Evolutionary conservation across 2,113 vertebrate species (phyloP).

Genomic region (Cephalopterus ornatus): DNA sequence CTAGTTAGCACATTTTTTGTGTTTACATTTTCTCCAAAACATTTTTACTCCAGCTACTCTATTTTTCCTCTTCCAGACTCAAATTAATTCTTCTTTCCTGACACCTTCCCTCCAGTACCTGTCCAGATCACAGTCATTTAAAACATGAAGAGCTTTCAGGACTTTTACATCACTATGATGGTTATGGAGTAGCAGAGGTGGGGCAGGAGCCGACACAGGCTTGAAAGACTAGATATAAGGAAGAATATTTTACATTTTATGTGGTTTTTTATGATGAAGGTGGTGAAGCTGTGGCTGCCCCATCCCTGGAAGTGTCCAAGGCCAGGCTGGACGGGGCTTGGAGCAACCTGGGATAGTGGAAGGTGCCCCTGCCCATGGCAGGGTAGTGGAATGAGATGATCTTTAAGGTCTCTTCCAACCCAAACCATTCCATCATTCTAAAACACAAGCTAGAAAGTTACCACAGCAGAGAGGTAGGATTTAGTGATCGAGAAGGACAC

Average conservation of each 20-base stretch:
- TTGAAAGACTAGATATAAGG: background rate
- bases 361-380: background rate
- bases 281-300: background rate
- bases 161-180: background rate
- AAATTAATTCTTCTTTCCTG: background rate
- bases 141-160: background rate
- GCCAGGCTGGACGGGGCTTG: rapidly evolving
- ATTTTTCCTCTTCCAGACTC: background rate
- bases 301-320: background rate
- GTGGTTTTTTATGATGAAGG: background rate
- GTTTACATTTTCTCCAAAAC: background rate
- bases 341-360: background rate
- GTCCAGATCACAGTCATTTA: background rate
- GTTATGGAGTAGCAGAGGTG: background rate
- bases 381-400: rapidly evolving
- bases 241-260: background rate
- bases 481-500: background rate
- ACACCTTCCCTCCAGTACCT: background rate
- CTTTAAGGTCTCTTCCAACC: background rate
- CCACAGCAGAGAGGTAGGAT: background rate
- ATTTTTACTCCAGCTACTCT: background rate
- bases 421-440: background rate
- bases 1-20: conserved; percentile 25
- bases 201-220: background rate
- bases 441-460: background rate